Evolutionary conservation across 2,888 invertebrate genomes (phyloP), one percentile per base, ranked within the genome.

Genomic region (Cryptocheilus praepositus): DNA sequence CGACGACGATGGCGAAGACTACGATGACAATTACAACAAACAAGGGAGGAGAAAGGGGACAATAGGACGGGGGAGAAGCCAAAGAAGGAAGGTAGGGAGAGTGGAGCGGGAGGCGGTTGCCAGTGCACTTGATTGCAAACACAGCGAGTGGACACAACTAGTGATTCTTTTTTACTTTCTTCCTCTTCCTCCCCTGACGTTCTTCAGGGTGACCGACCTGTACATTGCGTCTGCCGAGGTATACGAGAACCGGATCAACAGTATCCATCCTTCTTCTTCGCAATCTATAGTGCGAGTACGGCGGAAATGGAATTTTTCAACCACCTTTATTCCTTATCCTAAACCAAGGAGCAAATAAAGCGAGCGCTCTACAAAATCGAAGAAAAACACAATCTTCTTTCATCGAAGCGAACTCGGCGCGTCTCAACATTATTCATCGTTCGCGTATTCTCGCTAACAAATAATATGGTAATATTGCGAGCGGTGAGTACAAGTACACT

Each of bases 141-240:
- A 57, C 74, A 62, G 74, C 67, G 77, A 69, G 66, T 76, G 75
- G 63, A 63, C 72, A 36, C 61, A 72, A 66, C 67, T 70, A 79
- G 77, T 74, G 81, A 81, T 36, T 55, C 22, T 22, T n/a, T 36
- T 36, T 55, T 55, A n/a, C 22, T 55, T 43, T 69, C 58, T 57
- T 63, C 13, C 46, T 59, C 55, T 63, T 60, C 57, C 19, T 44
- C 57, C 36, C 28, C 61, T 43, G 49, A 61, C 61, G 36, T 64
- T 43, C 59, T 61, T 57, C 53, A 81, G 81, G 83, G 81, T 83
- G 82, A 83, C 80, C 83, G 83, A 83, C 83, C 83, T 83, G 81
- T 65, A 66, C 72, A 79, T 80, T 76, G 76, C 70, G 73, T 61
- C 73, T 67, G 78, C 65, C 76, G 73, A 68, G 64, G 57, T 52